These are phyloP conservation scores for Amblyjoppa proteus DNA, from an alignment of 2,888 invertebrate genomes.

Conservation along the genomic window DNA sequence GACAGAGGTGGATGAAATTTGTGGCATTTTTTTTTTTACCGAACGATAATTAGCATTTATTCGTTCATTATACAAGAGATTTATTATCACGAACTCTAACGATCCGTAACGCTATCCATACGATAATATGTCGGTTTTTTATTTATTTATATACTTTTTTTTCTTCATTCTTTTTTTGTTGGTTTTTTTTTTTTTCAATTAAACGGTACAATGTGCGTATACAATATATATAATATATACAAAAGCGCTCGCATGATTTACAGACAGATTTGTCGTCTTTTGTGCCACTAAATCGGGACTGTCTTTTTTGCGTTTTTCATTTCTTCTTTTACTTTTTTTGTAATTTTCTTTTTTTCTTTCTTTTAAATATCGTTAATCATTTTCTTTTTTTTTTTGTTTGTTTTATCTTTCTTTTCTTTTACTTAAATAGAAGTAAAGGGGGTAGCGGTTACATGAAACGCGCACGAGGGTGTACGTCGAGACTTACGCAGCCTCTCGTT, in stretches of 20 bases:
- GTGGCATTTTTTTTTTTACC: conserved; percentile 67
- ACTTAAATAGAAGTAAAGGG: conserved; percentile 65
- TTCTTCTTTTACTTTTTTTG: conserved; percentile 23
- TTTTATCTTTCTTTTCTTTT: conserved; percentile 47
- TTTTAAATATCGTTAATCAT: conserved; percentile 59
- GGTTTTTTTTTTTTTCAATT: conserved; percentile 54
- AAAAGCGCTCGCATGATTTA: conserved; percentile 81
- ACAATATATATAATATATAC: conserved; percentile 83
- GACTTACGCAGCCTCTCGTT: conserved; percentile 34
- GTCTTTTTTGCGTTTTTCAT: conserved; percentile 77
- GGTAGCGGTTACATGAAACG: conserved; percentile 65
- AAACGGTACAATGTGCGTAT: conserved; percentile 82
- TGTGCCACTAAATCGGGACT: conserved; percentile 78
- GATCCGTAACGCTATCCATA: conserved; percentile 78
- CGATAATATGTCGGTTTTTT: conserved; percentile 75
- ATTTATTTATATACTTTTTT: conserved; percentile 25
- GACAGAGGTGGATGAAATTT: not conserved
- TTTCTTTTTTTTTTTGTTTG: conserved; percentile 39
- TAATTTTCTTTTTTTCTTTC: conserved; percentile 51
- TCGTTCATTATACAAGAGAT: conserved; percentile 82
- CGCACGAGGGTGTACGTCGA: conserved; percentile 43
- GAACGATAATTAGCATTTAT: conserved; percentile 82
- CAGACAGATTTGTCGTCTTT: conserved; percentile 74
- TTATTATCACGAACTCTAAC: conserved; percentile 77
- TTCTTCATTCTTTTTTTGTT: conserved; percentile 63